These are phyloP conservation scores for Solea solea DNA, from an alignment of 2,113 vertebrate species.

Conservation along the genomic window DNA sequence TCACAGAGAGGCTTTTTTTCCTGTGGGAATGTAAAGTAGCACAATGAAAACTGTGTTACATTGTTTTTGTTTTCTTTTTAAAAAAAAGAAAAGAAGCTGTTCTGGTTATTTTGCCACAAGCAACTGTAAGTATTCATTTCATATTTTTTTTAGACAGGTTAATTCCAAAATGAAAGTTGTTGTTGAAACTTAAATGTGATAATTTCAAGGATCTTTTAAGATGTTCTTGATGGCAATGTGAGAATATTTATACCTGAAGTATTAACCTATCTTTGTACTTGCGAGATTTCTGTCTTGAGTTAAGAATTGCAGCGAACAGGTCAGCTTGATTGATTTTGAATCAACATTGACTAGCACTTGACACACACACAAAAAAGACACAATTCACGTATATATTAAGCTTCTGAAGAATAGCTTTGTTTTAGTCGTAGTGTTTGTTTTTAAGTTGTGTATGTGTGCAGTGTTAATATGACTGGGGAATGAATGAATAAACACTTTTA, in stretches of 20 bases:
- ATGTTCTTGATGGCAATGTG: background rate
- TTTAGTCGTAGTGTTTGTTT: constrained; percentile 16
- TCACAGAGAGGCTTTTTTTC: background rate
- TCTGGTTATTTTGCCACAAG: constrained; percentile 1
- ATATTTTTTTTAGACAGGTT: background rate
- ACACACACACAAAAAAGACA: too few species aligned
- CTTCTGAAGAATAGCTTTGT: constrained; percentile 11
- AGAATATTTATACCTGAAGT: background rate
- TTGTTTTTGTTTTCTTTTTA: background rate
- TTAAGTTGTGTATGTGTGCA: constrained; percentile 38
- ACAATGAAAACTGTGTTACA: background rate
- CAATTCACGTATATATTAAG: too few species aligned
- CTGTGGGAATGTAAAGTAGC: background rate
- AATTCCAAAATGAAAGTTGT: background rate
- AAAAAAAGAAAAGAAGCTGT: background rate
- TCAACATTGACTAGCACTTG: background rate
- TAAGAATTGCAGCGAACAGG: background rate
- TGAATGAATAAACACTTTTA: constrained; percentile 59
- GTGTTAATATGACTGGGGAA: constrained; percentile 37
- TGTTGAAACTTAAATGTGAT: background rate
- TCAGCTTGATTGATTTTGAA: background rate
- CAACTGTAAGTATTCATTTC: constrained; percentile 24
- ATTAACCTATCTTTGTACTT: background rate
- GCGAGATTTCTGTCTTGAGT: background rate
- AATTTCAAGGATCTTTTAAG: background rate